Percentiles rank a stretch among this genome's conserved stretches.
These are phyloP conservation scores for Tetropium fuscum DNA, from an alignment of 2,888 invertebrate genomes.

Conservation along the genomic window DNA sequence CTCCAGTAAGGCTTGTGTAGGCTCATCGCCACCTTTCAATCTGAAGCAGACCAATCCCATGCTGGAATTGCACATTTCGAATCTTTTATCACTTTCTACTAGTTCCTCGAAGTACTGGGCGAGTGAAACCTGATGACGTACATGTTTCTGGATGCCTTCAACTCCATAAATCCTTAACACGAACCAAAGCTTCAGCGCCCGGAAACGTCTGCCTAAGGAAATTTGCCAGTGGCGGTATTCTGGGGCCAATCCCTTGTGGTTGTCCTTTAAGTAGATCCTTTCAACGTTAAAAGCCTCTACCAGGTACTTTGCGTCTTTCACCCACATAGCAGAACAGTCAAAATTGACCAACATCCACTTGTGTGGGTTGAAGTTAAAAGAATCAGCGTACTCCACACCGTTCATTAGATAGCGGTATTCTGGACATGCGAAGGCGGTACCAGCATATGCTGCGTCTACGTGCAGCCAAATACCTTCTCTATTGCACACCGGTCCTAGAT, in stretches of 20 bases:
- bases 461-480: constrained; percentile 88
- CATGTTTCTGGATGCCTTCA: constrained; percentile 81
- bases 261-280: constrained; percentile 88
- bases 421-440: constrained; percentile 91
- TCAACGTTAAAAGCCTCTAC: constrained; percentile 93
- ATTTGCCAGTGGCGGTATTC: constrained; percentile 89
- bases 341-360: constrained; percentile 97
- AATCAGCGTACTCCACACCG: constrained; percentile 86
- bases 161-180: constrained; percentile 87
- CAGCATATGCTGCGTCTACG: constrained; percentile 97
- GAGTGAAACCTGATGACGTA: constrained; percentile 80
- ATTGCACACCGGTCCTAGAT: constrained; percentile 86
- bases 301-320: constrained; percentile 84
- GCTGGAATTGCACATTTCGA: constrained; percentile 74
- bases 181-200: constrained; percentile 94
- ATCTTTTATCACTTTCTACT: constrained; percentile 79
- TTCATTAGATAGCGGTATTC: constrained; percentile 76
- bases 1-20: constrained; percentile 79
- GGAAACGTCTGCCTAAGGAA: constrained; percentile 88
- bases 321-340: constrained; percentile 95
- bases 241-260: constrained; percentile 73
- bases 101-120: constrained; percentile 84
- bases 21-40: constrained; percentile 78
- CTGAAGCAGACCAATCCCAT: constrained; percentile 89
- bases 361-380: constrained; percentile 94